Conservation (phyloP, 2,797 vertebrate species). For the Ciconia nigra region DNA sequence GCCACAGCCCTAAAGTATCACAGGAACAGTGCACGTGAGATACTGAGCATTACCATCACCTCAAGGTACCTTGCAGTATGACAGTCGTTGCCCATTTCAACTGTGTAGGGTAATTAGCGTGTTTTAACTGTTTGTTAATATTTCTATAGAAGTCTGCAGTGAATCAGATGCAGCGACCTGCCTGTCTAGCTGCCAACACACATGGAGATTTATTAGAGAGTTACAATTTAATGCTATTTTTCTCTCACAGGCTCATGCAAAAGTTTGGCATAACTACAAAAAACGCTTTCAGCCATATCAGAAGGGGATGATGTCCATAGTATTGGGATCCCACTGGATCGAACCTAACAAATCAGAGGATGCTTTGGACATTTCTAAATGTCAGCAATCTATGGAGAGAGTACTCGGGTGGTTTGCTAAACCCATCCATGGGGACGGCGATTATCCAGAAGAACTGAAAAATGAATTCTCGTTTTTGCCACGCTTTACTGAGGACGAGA, state of each 20-base stretch:
- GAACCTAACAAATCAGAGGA: conserved; percentile 80
- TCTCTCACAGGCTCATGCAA: conserved; percentile 87
- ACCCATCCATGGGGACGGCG: conserved; percentile 88
- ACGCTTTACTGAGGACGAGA: conserved; percentile 82
- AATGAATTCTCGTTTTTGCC: conserved; percentile 76
- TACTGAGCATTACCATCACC: not conserved
- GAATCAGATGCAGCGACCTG: not conserved
- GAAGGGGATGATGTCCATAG: conserved; percentile 88
- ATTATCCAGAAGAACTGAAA: conserved; percentile 88
- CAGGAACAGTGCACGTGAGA: not conserved
- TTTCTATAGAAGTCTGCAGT: not conserved
- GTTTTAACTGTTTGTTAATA: not conserved
- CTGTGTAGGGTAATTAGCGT: not conserved
- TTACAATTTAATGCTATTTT: not conserved
- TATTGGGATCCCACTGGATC: conserved; percentile 93
- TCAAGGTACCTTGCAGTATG: not conserved
- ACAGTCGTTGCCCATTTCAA: not conserved
- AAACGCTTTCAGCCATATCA: conserved; percentile 81
- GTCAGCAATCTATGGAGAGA: conserved; percentile 87
- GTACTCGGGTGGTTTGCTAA: conserved; percentile 93
- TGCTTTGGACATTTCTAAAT: conserved; percentile 74
- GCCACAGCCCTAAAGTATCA: not conserved
- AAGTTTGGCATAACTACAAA: conserved; percentile 90
- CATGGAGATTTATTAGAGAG: not conserved
- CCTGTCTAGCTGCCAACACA: not conserved